These are phyloP conservation scores for Notarius quadriscutis DNA, from an alignment of 2,113 vertebrate species.

Conservation along the genomic window DNA sequence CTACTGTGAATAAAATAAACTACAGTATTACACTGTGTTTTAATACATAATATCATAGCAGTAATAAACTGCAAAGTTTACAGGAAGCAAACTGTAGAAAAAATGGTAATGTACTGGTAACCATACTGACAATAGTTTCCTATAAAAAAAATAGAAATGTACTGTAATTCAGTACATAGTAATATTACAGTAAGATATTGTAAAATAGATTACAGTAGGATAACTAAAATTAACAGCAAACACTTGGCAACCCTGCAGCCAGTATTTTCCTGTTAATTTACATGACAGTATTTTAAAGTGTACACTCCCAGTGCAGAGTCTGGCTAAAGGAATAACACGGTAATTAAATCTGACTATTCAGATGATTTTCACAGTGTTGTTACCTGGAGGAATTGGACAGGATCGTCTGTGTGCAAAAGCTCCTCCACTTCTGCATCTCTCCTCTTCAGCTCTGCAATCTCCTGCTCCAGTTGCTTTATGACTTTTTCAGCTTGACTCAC, in stretches of 20 bases:
- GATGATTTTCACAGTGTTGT: neutral
- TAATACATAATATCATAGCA: neutral
- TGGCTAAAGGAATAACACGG: too few species aligned
- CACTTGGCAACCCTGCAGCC: too few species aligned
- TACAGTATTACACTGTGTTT: neutral
- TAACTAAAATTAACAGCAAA: neutral
- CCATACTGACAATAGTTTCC: neutral
- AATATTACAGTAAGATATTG: neutral
- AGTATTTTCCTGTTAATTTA: too few species aligned
- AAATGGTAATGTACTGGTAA: neutral
- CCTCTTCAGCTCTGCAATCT: slow-evolving; percentile 1
- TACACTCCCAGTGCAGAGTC: too few species aligned
- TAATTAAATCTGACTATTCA: neutral
- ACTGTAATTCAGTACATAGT: too few species aligned
- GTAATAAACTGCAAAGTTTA: neutral
- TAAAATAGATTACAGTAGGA: neutral
- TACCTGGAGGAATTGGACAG: neutral
- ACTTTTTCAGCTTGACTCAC: neutral
- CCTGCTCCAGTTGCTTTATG: neutral
- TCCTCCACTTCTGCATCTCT: neutral
- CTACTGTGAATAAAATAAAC: neutral
- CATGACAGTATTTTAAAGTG: too few species aligned
- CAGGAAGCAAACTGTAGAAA: neutral
- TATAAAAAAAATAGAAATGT: neutral
- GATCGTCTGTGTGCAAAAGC: neutral